Evolutionary conservation across 2,113 vertebrate genomes (phyloP).

Genomic region (Corythornis madagascariensis): DNA sequence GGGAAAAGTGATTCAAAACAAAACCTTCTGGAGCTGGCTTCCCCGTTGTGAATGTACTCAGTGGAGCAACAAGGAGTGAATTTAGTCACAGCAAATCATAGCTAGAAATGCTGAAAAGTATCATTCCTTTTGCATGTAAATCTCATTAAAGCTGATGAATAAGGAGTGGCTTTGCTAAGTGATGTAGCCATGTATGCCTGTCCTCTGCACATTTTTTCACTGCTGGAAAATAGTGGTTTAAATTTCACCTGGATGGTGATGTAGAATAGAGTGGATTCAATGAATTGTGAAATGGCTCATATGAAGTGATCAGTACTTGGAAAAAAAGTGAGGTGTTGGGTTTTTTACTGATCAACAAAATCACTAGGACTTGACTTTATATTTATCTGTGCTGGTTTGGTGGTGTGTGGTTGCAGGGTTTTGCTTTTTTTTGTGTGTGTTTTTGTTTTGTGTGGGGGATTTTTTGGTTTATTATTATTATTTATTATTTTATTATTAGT

Average conservation of each 20-base stretch:
- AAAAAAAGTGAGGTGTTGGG: not conserved
- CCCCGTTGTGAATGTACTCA: not conserved
- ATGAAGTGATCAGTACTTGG: not conserved
- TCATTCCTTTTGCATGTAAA: not conserved
- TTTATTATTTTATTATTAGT: no score
- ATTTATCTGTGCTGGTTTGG: not conserved
- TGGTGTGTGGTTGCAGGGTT: no score
- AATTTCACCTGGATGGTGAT: not conserved
- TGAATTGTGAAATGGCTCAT: not conserved
- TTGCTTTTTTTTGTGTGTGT: no score
- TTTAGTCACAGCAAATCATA: not conserved
- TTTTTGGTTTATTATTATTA: no score
- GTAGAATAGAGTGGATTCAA: not conserved
- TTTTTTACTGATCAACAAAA: not conserved
- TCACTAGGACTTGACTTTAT: not conserved
- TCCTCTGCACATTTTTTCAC: not conserved
- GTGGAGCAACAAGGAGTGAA: not conserved
- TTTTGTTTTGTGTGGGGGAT: no score
- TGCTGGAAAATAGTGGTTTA: not conserved
- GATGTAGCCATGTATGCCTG: not conserved
- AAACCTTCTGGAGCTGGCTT: slow-evolving; percentile 6
- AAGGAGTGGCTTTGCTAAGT: not conserved
- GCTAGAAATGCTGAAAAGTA: not conserved
- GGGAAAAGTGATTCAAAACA: slow-evolving; percentile 13
- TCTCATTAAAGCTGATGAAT: not conserved